phyloP scores from a whole-genome alignment of 2,113 vertebrate genomes.

The Epinephelus moara region DNA sequence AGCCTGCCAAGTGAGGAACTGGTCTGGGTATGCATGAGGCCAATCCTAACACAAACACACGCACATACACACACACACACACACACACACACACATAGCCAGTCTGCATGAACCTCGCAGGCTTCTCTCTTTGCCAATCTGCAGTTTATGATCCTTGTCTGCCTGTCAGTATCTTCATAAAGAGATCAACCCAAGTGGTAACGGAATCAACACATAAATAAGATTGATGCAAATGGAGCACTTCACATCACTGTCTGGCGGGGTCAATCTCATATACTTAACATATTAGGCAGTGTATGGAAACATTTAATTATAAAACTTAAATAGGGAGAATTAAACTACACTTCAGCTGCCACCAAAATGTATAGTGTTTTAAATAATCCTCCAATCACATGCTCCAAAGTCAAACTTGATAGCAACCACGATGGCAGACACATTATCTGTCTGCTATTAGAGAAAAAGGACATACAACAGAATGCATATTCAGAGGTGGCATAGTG shows the following conservation, averaged over 20 bases:
- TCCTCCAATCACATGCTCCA: background rate
- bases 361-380: background rate
- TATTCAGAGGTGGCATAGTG: background rate
- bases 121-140: conserved; percentile 55
- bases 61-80: background rate
- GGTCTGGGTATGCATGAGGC: conserved; percentile 64
- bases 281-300: background rate
- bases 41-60: conserved; percentile 27
- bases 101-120: conserved; percentile 42
- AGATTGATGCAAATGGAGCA: conserved; percentile 20
- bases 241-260: conserved; percentile 9
- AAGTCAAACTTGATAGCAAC: no score
- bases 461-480: background rate
- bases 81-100: conserved; percentile 23
- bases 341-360: background rate
- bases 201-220: conserved; percentile 45
- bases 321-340: background rate
- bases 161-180: conserved; percentile 71
- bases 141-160: conserved; percentile 76
- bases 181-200: conserved; percentile 70
- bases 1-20: conserved; percentile 75
- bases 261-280: background rate
- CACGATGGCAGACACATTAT: background rate
- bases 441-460: background rate
- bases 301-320: conserved; percentile 9